These are phyloP conservation scores for Cephonodes hylas DNA, from an alignment of 2,888 invertebrate genomes.

Conservation along the genomic window DNA sequence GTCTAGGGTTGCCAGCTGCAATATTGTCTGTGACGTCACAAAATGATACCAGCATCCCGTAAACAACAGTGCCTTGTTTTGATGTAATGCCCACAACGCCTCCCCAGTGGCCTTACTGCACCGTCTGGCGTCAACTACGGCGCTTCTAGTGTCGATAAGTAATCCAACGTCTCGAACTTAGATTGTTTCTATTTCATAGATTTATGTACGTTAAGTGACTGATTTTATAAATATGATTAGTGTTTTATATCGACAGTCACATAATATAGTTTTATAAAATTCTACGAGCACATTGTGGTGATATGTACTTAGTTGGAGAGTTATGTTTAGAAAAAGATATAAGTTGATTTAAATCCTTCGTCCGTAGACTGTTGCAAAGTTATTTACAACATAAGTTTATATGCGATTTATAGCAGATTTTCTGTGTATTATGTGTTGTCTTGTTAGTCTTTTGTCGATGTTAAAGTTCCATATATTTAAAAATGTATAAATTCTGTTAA, in stretches of 20 bases:
- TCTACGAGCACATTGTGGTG: background rate
- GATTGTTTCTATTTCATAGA: background rate
- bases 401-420: background rate
- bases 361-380: background rate
- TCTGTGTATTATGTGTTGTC: background rate
- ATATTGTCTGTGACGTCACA: background rate
- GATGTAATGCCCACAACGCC: background rate
- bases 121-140: background rate
- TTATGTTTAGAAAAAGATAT: background rate
- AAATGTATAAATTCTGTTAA: background rate
- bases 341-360: background rate
- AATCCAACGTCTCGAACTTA: background rate
- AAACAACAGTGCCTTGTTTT: background rate
- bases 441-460: background rate
- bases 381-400: constrained; percentile 1
- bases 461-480: constrained; percentile 4
- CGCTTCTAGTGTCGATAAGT: background rate
- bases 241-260: background rate
- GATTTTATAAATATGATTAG: background rate
- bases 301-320: background rate
- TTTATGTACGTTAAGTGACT: background rate
- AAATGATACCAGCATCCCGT: background rate
- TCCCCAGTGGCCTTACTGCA: background rate
- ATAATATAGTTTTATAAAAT: background rate
- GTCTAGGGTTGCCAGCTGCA: background rate